These are phyloP conservation scores for Falco cherrug DNA, from an alignment of 2,797 vertebrate species.

Conservation along the genomic window DNA sequence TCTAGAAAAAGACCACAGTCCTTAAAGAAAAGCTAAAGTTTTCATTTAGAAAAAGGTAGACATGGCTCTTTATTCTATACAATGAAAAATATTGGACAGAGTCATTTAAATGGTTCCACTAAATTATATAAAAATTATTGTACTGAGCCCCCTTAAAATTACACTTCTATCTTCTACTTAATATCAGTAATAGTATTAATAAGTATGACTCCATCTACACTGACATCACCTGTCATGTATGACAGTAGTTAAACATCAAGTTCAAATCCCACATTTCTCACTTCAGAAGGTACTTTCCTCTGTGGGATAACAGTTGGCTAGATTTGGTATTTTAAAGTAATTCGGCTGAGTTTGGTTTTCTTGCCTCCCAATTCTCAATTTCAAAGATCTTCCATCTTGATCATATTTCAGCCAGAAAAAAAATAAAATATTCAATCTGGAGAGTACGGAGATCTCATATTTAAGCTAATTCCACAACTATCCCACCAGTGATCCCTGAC, in stretches of 20 bases:
- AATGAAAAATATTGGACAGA: not conserved
- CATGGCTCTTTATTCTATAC: not conserved
- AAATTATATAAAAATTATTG: not conserved
- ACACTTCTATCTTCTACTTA: not conserved
- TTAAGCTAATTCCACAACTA: not conserved
- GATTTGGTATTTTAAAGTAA: not conserved
- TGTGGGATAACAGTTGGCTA: not conserved
- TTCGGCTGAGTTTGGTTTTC: not conserved
- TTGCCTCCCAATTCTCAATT: slow-evolving; percentile 12
- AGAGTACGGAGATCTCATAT: not conserved
- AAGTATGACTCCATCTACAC: not conserved
- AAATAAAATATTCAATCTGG: not conserved
- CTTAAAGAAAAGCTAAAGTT: not conserved
- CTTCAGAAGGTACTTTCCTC: not conserved
- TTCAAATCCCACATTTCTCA: not conserved
- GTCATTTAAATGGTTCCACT: not conserved
- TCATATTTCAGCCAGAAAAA: slow-evolving; percentile 9
- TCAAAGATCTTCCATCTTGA: slow-evolving; percentile 3
- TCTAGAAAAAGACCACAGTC: not conserved
- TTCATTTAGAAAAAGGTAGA: not conserved
- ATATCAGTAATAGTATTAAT: not conserved
- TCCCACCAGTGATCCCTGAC: not conserved
- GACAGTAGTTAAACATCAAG: not conserved
- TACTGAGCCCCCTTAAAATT: not conserved
- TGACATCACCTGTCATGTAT: not conserved